phyloP scores from a whole-genome alignment of 2,113 vertebrate species.

The Sebastes fasciatus region DNA sequence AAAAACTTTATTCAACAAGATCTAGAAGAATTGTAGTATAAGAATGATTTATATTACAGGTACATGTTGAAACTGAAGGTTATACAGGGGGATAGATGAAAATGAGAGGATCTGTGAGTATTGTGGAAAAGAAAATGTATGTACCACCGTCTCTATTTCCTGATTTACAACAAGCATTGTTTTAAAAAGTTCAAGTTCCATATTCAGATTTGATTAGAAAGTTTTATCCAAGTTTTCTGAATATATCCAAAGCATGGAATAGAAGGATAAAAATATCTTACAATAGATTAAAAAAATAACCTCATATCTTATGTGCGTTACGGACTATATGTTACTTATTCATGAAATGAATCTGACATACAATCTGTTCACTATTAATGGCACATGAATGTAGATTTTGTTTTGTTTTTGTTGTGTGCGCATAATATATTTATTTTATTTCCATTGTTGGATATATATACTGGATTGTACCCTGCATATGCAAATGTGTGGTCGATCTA shows the following conservation, averaged over 20 bases:
- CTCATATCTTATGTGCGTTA: neutral
- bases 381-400: neutral
- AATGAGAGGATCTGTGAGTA: neutral
- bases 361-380: neutral
- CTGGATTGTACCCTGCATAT: neutral
- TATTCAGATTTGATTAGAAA: neutral
- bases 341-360: neutral
- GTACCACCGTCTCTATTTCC: too few relatives aligned
- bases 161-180: too few relatives aligned
- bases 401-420: neutral
- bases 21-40: neutral
- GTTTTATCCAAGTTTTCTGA: neutral
- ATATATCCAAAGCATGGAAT: neutral
- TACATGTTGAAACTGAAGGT: neutral
- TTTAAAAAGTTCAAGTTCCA: neutral
- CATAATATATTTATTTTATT: neutral
- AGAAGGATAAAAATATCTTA: neutral
- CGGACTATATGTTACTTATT: neutral
- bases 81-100: neutral
- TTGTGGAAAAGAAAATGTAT: too few relatives aligned
- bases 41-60: neutral
- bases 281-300: neutral
- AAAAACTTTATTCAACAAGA: neutral
- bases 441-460: neutral
- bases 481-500: too few relatives aligned